phyloP scores from a whole-genome alignment of 2,888 invertebrate genomes.

The Hybos culiciformis region DNA sequence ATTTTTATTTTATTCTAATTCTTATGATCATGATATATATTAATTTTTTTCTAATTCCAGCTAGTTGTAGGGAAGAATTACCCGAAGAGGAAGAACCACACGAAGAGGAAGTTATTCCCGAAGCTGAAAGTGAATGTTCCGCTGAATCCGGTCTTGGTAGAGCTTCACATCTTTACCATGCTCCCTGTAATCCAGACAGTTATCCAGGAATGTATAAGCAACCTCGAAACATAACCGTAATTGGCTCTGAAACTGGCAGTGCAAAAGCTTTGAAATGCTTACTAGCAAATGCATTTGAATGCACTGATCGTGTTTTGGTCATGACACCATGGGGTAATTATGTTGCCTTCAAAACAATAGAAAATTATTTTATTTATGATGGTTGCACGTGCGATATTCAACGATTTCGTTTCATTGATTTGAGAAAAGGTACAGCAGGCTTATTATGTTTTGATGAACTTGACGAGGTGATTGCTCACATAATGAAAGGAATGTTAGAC shows the following conservation, averaged over 20 bases:
- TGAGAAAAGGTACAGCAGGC: slow-evolving; percentile 29
- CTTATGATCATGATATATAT: neutral
- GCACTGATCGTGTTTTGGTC: slow-evolving; percentile 26
- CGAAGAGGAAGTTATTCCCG: neutral
- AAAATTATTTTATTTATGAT: slow-evolving; percentile 24
- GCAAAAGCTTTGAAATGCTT: slow-evolving; percentile 25
- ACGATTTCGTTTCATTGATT: slow-evolving; percentile 29
- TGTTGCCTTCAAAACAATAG: slow-evolving; percentile 25
- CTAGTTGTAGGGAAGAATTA: neutral
- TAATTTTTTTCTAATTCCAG: neutral
- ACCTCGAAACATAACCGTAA: slow-evolving; percentile 24
- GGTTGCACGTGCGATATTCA: slow-evolving; percentile 31
- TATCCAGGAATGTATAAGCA: slow-evolving; percentile 24
- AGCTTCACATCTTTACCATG: neutral
- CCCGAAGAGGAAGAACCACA: neutral
- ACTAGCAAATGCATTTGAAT: slow-evolving; percentile 23
- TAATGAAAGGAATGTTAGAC: slow-evolving; percentile 20
- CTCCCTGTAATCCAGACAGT: slow-evolving; percentile 19
- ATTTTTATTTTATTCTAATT: no score
- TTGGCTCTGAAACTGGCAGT: slow-evolving; percentile 31
- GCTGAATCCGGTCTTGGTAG: neutral
- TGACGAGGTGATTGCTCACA: slow-evolving; percentile 21
- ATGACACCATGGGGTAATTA: slow-evolving; percentile 34
- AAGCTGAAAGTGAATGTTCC: neutral
- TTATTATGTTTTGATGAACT: slow-evolving; percentile 22